Conservation (phyloP, 2,113 vertebrate genomes). For the Calypte anna region DNA sequence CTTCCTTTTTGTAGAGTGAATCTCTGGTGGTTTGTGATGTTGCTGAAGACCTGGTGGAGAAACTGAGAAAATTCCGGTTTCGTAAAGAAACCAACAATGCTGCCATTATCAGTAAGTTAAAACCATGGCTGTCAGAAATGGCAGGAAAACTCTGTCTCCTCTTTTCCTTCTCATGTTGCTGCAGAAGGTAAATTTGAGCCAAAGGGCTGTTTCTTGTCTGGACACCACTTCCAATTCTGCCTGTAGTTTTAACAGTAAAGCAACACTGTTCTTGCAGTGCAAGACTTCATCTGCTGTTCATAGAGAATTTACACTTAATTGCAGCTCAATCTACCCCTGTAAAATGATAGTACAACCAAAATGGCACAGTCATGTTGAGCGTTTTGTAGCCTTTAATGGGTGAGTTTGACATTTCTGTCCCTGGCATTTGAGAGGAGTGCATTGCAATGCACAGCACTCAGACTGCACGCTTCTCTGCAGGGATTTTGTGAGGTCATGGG, state of each 20-base stretch:
- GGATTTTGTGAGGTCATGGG: background rate
- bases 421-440: background rate
- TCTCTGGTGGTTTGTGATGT: slow-evolving; percentile 97
- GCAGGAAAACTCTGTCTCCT: background rate
- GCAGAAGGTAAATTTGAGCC: background rate
- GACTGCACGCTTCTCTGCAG: background rate
- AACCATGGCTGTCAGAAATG: background rate
- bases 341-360: background rate
- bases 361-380: background rate
- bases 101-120: slow-evolving; percentile 94
- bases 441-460: background rate
- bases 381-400: background rate
- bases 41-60: slow-evolving; percentile 91
- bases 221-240: background rate
- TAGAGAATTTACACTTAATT: background rate
- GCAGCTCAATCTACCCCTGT: background rate
- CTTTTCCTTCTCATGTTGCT: background rate
- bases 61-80: slow-evolving; percentile 93
- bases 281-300: background rate
- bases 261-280: background rate
- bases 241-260: background rate
- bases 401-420: background rate
- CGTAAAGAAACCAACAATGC: slow-evolving; percentile 98
- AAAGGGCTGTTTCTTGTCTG: background rate
- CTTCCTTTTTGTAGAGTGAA: slow-evolving; percentile 82